phyloP scores from a whole-genome alignment of 2,888 invertebrate species.

The Xestia xanthographa region DNA sequence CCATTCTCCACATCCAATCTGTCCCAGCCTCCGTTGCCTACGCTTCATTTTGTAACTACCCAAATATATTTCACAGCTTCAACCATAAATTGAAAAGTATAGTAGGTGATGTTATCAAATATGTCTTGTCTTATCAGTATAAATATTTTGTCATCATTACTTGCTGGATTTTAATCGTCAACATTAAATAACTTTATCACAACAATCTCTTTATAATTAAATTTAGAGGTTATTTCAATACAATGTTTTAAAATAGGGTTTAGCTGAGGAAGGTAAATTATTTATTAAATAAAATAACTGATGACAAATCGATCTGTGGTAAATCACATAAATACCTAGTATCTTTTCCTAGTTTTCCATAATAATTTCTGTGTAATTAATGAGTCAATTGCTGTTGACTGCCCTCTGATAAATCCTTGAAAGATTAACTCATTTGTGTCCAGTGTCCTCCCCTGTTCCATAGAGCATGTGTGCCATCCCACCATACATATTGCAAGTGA shows the following conservation, averaged over 20 bases:
- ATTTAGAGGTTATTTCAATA: not conserved
- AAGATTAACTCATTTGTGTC: not conserved
- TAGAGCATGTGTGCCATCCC: no score
- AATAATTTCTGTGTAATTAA: not conserved
- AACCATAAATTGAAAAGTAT: not conserved
- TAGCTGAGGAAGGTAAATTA: not conserved
- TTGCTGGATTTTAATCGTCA: slow-evolving; percentile 20
- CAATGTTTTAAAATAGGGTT: not conserved
- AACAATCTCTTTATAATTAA: slow-evolving; percentile 2
- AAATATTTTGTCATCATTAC: slow-evolving; percentile 28
- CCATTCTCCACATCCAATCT: not conserved
- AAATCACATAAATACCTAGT: not conserved
- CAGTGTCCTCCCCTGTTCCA: no score
- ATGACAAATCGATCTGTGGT: not conserved
- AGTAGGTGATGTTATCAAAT: slow-evolving; percentile 51
- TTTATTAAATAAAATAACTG: not conserved
- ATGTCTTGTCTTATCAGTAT: slow-evolving; percentile 27
- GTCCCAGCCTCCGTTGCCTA: not conserved
- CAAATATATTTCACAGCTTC: not conserved
- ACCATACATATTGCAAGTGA: no score
- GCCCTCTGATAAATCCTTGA: not conserved
- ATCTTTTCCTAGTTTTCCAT: not conserved
- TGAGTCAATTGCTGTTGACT: not conserved
- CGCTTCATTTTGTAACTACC: not conserved
- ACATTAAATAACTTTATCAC: slow-evolving; percentile 26